Percentiles rank a stretch among this genome's conserved stretches.
These are phyloP conservation scores for Microcaecilia unicolor DNA, from an alignment of 2,797 vertebrate species.

Conservation along the genomic window DNA sequence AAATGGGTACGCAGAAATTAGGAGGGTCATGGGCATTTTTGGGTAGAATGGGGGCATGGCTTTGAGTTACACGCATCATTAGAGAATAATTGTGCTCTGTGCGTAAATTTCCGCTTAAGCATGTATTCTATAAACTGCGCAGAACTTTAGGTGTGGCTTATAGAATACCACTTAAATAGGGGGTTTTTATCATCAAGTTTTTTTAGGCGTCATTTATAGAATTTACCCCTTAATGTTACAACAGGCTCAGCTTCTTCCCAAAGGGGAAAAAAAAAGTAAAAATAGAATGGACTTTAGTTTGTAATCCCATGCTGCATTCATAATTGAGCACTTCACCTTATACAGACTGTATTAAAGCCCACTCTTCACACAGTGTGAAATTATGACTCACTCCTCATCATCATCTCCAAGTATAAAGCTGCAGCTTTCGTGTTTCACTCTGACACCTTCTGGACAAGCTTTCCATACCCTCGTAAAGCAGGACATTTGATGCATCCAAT, in stretches of 20 bases:
- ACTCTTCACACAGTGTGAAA: constrained; percentile 47
- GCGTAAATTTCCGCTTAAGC: too few species aligned
- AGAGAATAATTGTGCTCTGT: too few species aligned
- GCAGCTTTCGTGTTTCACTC: constrained; percentile 71
- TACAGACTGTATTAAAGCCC: constrained; percentile 52
- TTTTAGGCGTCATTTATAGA: too few species aligned
- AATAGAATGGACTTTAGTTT: constrained; percentile 16
- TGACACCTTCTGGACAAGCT: constrained; percentile 76
- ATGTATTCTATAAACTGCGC: too few species aligned
- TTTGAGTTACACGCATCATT: too few species aligned
- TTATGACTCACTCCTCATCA: constrained; percentile 53
- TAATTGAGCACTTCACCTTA: constrained; percentile 55
- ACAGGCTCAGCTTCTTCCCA: constrained; percentile 13
- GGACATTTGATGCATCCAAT: constrained; percentile 68
- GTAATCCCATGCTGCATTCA: constrained; percentile 29
- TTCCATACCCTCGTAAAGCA: constrained; percentile 54
- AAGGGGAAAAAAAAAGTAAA: constrained; percentile 14
- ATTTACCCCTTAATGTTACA: too few species aligned
- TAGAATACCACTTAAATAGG: too few species aligned
- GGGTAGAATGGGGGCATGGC: too few species aligned
- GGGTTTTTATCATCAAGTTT: too few species aligned
- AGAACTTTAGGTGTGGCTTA: too few species aligned
- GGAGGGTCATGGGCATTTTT: too few species aligned
- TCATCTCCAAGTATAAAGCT: constrained; percentile 70
- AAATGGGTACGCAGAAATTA: too few species aligned